A percentile compares a stretch with the other conserved stretches of the same genome.
These are phyloP conservation scores for Rhabdornis inornatus DNA, from an alignment of 2,113 vertebrate species.

Conservation along the genomic window DNA sequence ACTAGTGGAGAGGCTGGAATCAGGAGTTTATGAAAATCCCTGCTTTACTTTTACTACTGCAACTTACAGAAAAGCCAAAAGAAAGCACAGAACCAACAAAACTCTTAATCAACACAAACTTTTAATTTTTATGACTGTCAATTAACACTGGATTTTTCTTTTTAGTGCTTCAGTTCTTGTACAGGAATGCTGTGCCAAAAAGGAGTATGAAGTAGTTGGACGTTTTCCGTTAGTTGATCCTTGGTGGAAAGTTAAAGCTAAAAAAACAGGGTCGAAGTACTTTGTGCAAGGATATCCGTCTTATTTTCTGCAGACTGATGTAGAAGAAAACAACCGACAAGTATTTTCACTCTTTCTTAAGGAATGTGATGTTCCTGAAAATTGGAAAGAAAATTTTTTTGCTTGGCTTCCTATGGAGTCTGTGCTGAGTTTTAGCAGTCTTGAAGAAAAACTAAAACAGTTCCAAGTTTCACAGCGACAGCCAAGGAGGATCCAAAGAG, in stretches of 20 bases:
- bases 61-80: background rate
- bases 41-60: background rate
- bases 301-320: conserved; percentile 72
- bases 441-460: conserved; percentile 35
- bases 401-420: conserved; percentile 53
- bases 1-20: background rate
- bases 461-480: conserved; percentile 1
- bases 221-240: conserved; percentile 73
- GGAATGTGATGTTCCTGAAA: conserved; percentile 3
- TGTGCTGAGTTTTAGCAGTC: conserved; percentile 62
- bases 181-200: conserved; percentile 37
- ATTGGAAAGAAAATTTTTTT: conserved; percentile 48
- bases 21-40: background rate
- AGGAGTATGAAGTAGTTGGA: conserved; percentile 64
- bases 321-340: conserved; percentile 22
- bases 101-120: background rate
- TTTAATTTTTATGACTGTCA: background rate
- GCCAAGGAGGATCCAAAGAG: background rate
- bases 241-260: conserved; percentile 79
- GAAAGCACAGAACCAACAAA: background rate
- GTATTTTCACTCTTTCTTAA: conserved; percentile 77
- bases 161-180: conserved; percentile 69
- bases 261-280: background rate
- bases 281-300: conserved; percentile 70
- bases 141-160: background rate